A percentile compares a stretch with the other conserved stretches of the same genome.
These are phyloP conservation scores for Plecturocebus donacophilus DNA, from an alignment of 2,113 vertebrate genomes.

Conservation along the genomic window DNA sequence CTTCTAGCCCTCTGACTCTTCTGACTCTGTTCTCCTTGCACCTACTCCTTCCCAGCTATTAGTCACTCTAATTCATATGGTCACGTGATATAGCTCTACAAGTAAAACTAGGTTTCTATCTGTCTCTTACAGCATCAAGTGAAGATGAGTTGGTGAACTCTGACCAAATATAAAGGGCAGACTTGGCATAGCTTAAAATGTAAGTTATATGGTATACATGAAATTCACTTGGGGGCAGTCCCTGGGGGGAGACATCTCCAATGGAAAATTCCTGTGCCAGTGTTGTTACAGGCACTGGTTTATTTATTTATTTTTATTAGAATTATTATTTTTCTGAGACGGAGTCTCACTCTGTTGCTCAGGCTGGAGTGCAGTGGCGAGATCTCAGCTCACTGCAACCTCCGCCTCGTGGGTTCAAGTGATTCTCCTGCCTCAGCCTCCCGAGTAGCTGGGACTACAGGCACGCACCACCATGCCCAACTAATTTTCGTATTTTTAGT, in stretches of 20 bases:
- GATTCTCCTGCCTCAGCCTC: too few relatives aligned
- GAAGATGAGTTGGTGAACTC: not conserved
- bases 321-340: too few relatives aligned
- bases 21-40: not conserved
- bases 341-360: too few relatives aligned
- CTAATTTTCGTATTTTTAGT: too few relatives aligned
- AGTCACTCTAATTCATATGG: accelerated
- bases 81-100: not conserved
- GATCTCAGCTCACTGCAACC: too few relatives aligned
- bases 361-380: too few relatives aligned
- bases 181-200: not conserved
- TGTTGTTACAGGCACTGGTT: not conserved
- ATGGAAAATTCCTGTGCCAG: not conserved
- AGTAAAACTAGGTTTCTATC: not conserved
- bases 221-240: not conserved
- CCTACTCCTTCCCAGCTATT: not conserved
- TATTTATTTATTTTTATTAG: not conserved
- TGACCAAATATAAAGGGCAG: not conserved
- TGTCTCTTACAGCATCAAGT: not conserved
- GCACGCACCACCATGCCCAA: too few relatives aligned
- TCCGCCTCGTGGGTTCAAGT: too few relatives aligned
- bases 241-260: not conserved
- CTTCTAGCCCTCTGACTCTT: not conserved
- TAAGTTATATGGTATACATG: not conserved
- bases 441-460: too few relatives aligned